Conservation (phyloP, 2,797 vertebrate genomes). For the Loris lydekkerianus region DNA sequence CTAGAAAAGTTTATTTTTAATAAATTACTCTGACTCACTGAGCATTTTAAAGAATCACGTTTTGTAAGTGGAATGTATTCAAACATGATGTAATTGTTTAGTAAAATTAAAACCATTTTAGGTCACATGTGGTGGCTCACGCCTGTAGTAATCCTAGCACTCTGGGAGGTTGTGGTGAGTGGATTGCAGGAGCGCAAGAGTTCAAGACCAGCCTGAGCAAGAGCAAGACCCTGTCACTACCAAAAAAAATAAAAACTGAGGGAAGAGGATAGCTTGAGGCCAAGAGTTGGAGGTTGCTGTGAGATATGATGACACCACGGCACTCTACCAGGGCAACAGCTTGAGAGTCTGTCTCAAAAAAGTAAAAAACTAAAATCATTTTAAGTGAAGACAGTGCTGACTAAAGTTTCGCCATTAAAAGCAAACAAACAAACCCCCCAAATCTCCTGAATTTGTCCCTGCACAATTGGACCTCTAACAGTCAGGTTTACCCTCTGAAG, state of each 20-base stretch:
- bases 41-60: neutral
- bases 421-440: neutral
- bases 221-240: too few species aligned
- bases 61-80: neutral
- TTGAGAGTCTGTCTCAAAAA: too few species aligned
- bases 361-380: neutral
- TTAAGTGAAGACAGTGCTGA: neutral
- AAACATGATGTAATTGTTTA: neutral
- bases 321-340: too few species aligned
- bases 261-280: too few species aligned
- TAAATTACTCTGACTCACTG: neutral
- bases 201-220: too few species aligned
- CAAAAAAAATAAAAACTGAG: too few species aligned
- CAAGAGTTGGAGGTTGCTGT: too few species aligned
- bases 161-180: too few species aligned
- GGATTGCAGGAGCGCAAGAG: too few species aligned
- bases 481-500: neutral
- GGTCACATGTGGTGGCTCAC: neutral
- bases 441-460: neutral
- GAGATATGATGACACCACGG: too few species aligned
- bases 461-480: neutral
- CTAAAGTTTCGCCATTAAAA: neutral
- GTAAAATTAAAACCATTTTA: conserved; percentile 31
- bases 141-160: too few species aligned
- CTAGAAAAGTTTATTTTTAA: neutral